Conservation (phyloP, 2,888 invertebrate species). For the Meteorus cinctellus region DNA sequence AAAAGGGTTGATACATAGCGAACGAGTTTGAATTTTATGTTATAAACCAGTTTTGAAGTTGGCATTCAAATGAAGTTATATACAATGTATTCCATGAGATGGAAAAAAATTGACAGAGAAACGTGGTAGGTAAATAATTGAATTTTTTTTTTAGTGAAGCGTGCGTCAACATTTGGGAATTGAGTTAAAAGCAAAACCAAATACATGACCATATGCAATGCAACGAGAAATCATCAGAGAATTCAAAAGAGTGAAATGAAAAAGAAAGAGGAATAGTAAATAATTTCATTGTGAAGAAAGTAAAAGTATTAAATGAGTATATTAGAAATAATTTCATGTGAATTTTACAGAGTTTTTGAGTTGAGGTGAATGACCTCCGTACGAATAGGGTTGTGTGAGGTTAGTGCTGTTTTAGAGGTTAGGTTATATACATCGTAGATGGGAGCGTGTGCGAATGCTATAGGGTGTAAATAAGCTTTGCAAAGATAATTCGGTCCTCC, state of each 20-base stretch:
- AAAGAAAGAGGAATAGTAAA: not conserved
- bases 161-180: not conserved
- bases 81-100: slow-evolving; percentile 3
- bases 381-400: not conserved
- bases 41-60: slow-evolving; percentile 9
- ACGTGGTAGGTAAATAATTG: not conserved
- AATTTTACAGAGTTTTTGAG: not conserved
- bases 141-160: not conserved
- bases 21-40: slow-evolving; percentile 2
- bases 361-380: not conserved
- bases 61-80: not conserved
- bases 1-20: not conserved
- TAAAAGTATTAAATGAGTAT: not conserved
- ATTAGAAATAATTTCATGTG: not conserved
- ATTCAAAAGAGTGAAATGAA: not conserved
- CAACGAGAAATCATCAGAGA: no score
- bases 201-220: not conserved
- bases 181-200: not conserved
- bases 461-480: not conserved
- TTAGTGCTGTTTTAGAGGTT: slow-evolving; percentile 1
- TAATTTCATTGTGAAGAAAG: not conserved
- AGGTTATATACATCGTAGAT: not conserved
- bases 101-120: not conserved
- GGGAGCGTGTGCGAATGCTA: not conserved
- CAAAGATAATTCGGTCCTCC: slow-evolving; percentile 5